Percentiles rank a stretch among this genome's conserved stretches.
These are phyloP conservation scores for Papilio aristodemus DNA, from an alignment of 1,140 invertebrate species.

Conservation along the genomic window DNA sequence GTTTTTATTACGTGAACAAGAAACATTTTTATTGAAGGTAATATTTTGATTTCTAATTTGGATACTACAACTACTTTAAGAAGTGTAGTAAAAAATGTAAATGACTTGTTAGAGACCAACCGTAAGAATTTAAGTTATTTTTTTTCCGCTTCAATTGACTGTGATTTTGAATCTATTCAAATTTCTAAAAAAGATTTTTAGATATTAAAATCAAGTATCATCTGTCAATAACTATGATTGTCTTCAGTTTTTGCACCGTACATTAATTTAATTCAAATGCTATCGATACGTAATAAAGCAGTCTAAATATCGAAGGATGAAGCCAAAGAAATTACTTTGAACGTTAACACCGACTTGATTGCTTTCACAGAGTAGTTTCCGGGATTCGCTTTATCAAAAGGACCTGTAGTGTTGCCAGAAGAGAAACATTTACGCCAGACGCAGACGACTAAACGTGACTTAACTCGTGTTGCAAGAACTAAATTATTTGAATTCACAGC, in stretches of 20 bases:
- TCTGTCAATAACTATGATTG: too few species aligned
- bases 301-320: constrained; percentile 40
- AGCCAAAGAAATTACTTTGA: constrained; percentile 68
- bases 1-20: constrained; percentile 34
- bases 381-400: constrained; percentile 58
- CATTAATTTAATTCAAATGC: too few species aligned
- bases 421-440: constrained; percentile 54
- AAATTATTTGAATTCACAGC: constrained; percentile 57
- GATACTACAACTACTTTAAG: neutral
- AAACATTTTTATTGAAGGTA: neutral
- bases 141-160: too few species aligned
- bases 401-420: constrained; percentile 47
- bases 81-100: too few species aligned
- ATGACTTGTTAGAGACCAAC: too few species aligned
- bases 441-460: constrained; percentile 57
- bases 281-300: constrained; percentile 44
- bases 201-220: too few species aligned
- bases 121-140: too few species aligned
- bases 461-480: constrained; percentile 43
- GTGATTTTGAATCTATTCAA: too few species aligned
- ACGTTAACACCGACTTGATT: constrained; percentile 66
- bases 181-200: too few species aligned
- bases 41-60: neutral
- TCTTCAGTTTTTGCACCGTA: too few species aligned
- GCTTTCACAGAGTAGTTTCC: constrained; percentile 65